Conservation (phyloP, 2,888 invertebrate genomes). For the Thereva nobilitata region DNA sequence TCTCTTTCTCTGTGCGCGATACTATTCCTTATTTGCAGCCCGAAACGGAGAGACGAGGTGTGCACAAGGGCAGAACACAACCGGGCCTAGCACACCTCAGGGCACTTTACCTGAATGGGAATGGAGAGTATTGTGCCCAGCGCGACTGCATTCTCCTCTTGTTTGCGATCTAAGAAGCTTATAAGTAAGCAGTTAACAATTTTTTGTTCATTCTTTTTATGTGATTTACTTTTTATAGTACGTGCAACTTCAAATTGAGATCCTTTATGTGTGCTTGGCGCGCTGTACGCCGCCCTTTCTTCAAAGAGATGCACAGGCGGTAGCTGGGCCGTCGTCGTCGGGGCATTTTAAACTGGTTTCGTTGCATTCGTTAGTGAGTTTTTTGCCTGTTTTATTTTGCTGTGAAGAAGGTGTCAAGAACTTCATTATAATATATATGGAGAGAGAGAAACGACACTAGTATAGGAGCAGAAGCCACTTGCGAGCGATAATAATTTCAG, state of each 20-base stretch:
- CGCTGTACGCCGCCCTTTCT: constrained; percentile 9
- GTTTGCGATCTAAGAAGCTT: background rate
- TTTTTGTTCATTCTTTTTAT: background rate
- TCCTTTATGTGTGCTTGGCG: background rate
- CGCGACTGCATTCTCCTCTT: too few relatives aligned
- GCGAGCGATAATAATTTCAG: too few relatives aligned
- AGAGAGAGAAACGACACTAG: background rate
- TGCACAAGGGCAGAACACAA: too few relatives aligned
- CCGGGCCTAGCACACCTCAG: too few relatives aligned
- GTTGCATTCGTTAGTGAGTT: constrained; percentile 18
- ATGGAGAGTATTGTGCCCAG: too few relatives aligned
- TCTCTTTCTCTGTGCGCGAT: background rate
- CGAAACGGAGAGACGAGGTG: too few relatives aligned
- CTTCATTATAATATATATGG: constrained; percentile 23
- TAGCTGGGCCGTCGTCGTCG: constrained; percentile 15
- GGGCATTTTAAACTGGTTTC: constrained; percentile 26
- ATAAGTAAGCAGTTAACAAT: background rate
- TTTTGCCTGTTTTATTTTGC: constrained; percentile 12
- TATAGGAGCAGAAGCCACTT: background rate
- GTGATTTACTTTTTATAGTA: constrained; percentile 22
- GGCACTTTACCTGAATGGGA: too few relatives aligned
- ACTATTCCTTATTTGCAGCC: too few relatives aligned
- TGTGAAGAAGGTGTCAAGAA: constrained; percentile 24
- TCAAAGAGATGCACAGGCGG: background rate
- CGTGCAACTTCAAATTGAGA: background rate